These are phyloP conservation scores for Ophion ellenae DNA, from an alignment of 2,888 invertebrate genomes.

Conservation along the genomic window DNA sequence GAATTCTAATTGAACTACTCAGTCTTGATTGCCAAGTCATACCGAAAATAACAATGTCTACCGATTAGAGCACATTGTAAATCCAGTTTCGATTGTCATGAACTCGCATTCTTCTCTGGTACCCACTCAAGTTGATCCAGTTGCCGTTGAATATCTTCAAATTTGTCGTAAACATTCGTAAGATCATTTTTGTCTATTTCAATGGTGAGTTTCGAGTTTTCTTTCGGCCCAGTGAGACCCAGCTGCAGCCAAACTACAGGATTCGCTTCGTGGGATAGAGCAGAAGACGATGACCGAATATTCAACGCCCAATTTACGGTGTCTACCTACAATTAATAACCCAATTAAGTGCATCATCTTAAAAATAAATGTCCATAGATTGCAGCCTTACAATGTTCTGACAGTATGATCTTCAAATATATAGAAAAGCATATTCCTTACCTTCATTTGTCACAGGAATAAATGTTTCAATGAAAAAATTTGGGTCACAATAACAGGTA, in stretches of 20 bases:
- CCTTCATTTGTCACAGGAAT: too few species aligned
- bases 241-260: slow-evolving; percentile 78
- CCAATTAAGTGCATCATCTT: background rate
- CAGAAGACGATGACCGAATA: slow-evolving; percentile 78
- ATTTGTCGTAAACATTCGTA: slow-evolving; percentile 75
- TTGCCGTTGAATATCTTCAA: slow-evolving; percentile 79
- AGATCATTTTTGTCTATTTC: slow-evolving; percentile 78
- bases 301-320: slow-evolving; percentile 79
- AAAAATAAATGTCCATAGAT: background rate
- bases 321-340: slow-evolving; percentile 70
- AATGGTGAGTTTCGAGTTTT: slow-evolving; percentile 74
- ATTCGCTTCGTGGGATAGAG: slow-evolving; percentile 74
- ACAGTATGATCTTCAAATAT: background rate
- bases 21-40: too few species aligned
- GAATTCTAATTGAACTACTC: too few species aligned
- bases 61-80: background rate
- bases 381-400: background rate
- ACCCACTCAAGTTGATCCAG: slow-evolving; percentile 78
- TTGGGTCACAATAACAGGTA: too few species aligned
- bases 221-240: slow-evolving; percentile 71
- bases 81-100: background rate
- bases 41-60: too few species aligned
- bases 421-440: background rate
- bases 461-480: too few species aligned
- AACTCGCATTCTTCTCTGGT: slow-evolving; percentile 44